Evolutionary conservation across 2,888 invertebrate genomes (phyloP).

Genomic region (Glyphotaelius pellucidus): DNA sequence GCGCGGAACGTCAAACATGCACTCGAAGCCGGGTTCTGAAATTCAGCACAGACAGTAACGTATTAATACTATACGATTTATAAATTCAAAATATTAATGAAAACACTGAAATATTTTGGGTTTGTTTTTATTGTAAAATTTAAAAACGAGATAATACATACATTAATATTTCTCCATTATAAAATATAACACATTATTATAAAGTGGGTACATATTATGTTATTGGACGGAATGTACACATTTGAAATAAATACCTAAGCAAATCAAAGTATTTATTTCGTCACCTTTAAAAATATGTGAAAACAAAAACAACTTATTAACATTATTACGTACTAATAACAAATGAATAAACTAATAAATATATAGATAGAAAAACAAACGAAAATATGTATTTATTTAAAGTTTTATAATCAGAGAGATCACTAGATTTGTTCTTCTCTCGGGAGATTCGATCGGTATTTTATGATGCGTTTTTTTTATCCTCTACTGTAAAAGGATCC

Average conservation of each 20-base stretch:
- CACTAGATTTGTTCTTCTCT: neutral
- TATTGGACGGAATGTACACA: neutral
- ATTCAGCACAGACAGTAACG: no score
- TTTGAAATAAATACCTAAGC: neutral
- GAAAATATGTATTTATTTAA: no score
- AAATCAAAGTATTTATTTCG: neutral
- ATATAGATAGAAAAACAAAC: neutral
- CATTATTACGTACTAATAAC: neutral
- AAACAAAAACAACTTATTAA: neutral
- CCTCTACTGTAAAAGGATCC: conserved; percentile 71
- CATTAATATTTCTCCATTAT: neutral
- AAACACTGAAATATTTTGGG: neutral
- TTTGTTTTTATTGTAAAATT: neutral
- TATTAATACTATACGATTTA: no score
- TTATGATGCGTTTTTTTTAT: neutral
- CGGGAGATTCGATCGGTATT: neutral
- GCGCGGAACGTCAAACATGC: no score
- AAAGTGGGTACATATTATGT: neutral
- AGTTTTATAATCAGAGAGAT: no score
- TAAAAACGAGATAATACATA: neutral
- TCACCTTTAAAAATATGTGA: neutral
- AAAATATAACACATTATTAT: neutral
- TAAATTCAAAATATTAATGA: neutral
- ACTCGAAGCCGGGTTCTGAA: no score
- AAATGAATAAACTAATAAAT: neutral